Conservation (phyloP, 1,140 invertebrate species). For the roundworm (Caenorhabditis elegans) region DNA sequence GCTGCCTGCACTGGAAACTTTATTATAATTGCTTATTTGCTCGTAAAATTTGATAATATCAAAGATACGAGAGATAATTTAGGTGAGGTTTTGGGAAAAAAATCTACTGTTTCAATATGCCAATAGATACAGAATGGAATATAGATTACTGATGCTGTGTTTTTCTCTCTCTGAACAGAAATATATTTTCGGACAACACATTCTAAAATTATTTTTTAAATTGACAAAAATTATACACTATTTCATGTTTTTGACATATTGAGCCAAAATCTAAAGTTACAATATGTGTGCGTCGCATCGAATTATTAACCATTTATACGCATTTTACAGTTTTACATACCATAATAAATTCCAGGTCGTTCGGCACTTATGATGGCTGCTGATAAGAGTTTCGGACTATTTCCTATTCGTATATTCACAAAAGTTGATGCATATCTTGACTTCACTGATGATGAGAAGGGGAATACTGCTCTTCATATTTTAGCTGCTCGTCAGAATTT, state of each 20-base stretch:
- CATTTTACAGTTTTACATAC: too few relatives aligned
- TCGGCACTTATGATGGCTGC: background rate
- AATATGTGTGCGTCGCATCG: too few relatives aligned
- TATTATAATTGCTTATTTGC: background rate
- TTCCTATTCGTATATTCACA: conserved; percentile 9
- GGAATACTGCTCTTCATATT: background rate
- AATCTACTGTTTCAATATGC: too few relatives aligned
- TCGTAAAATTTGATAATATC: background rate
- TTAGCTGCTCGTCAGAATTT: background rate
- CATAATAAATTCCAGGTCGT: background rate
- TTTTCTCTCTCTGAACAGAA: too few relatives aligned
- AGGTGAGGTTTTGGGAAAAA: background rate
- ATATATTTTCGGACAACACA: too few relatives aligned
- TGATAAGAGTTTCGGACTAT: background rate
- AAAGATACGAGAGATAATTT: background rate
- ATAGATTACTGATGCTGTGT: too few relatives aligned
- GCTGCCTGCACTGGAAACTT: background rate
- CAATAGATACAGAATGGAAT: too few relatives aligned
- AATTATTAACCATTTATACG: too few relatives aligned
- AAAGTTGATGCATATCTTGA: background rate
- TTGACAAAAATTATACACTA: too few relatives aligned
- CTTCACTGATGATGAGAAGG: background rate
- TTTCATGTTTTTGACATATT: too few relatives aligned
- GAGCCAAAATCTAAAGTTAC: too few relatives aligned
- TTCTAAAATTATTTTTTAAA: too few relatives aligned